Conservation (phyloP, 1,140 invertebrate species). For the Meloidogyne exigua region DNA sequence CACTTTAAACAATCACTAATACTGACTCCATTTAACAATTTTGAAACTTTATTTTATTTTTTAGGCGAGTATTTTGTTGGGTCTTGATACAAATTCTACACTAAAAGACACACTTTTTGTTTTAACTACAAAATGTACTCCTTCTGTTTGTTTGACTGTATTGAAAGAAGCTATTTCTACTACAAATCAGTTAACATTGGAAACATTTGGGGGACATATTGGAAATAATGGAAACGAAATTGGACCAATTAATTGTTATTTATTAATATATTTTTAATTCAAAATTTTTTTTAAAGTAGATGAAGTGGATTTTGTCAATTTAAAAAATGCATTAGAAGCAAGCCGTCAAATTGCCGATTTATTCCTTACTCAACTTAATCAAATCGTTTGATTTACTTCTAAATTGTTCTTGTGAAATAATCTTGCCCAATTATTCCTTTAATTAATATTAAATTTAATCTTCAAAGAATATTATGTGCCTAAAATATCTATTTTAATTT, state of each 20-base stretch:
- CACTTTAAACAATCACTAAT: neutral
- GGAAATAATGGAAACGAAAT: neutral
- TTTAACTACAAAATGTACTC: conserved; percentile 11
- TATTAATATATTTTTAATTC: neutral
- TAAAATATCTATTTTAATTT: no score
- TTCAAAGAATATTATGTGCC: no score
- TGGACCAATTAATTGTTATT: neutral
- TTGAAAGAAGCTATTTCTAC: conserved; percentile 8
- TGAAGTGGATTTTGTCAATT: neutral
- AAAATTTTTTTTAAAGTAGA: conserved; percentile 10
- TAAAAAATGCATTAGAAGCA: conserved; percentile 8
- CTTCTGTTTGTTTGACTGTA: conserved; percentile 18
- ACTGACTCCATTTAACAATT: neutral
- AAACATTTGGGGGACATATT: conserved; percentile 15
- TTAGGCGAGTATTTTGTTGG: conserved; percentile 23
- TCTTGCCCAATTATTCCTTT: neutral
- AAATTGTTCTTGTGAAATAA: neutral
- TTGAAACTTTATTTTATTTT: neutral
- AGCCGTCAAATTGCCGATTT: conserved; percentile 16
- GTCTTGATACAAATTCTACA: neutral
- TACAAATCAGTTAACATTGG: conserved; percentile 8
- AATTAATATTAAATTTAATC: no score
- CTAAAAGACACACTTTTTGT: conserved; percentile 15
- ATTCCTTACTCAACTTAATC: conserved; percentile 18
- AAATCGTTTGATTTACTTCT: conserved; percentile 4